A percentile compares a stretch with the other conserved stretches of the same genome.
phyloP scores from a whole-genome alignment of 37 sponge, comb jelly and placozoan genomes.

The Spongilla lacustris region DNA sequence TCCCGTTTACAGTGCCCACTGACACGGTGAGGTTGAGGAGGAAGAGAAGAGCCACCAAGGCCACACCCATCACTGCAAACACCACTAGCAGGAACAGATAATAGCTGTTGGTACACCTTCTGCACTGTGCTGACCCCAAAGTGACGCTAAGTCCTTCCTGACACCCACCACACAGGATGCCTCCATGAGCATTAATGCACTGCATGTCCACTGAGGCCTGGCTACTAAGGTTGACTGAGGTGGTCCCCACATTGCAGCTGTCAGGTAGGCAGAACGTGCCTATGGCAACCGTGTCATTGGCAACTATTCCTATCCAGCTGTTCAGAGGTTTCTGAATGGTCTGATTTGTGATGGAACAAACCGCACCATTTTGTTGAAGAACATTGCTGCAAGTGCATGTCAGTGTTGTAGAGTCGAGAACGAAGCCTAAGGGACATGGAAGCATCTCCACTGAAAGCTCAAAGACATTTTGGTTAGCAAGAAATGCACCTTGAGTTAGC shows the following conservation, averaged over 20 bases:
- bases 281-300: background rate
- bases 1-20: background rate
- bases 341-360: constrained; percentile 14
- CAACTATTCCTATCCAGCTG: constrained; percentile 26
- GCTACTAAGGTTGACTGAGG: background rate
- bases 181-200: background rate
- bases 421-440: background rate
- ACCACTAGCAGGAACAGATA: background rate
- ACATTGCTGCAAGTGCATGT: background rate
- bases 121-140: background rate
- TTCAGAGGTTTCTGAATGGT: constrained; percentile 24
- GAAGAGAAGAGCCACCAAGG: background rate
- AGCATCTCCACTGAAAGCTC: background rate
- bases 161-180: background rate
- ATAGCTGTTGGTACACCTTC: background rate
- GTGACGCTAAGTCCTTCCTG: background rate
- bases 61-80: background rate
- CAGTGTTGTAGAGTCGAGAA: background rate
- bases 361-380: background rate
- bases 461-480: background rate
- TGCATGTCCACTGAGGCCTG: background rate
- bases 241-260: background rate
- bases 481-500: background rate
- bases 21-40: background rate
- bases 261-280: background rate